A percentile compares a stretch with the other conserved stretches of the same genome.
Evolutionary conservation across 2,113 vertebrate species (phyloP).

Genomic region (Canis aureus): DNA sequence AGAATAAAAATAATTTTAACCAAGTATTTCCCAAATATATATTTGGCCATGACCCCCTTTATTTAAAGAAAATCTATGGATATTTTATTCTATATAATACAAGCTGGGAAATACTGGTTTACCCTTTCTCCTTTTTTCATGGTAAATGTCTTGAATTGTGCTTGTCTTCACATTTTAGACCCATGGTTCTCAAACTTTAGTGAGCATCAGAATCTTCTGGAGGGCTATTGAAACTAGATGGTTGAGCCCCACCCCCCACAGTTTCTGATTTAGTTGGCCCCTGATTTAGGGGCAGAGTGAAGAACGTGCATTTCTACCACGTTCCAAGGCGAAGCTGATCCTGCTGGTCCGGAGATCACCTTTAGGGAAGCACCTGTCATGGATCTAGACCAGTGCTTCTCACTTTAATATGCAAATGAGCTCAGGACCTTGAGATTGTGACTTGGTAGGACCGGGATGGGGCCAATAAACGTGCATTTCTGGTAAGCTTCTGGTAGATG

Average conservation of each 20-base stretch:
- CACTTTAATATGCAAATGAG: neutral
- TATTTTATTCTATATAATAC: neutral
- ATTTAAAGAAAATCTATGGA: neutral
- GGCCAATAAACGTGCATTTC: fast-evolving
- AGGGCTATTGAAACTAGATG: neutral
- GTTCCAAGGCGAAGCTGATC: neutral
- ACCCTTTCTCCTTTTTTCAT: neutral
- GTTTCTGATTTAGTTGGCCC: neutral
- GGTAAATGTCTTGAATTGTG: neutral
- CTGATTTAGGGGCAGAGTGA: neutral
- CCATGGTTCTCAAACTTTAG: neutral
- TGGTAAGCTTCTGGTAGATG: neutral
- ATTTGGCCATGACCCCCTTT: neutral
- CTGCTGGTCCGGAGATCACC: too few species aligned
- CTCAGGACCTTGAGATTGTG: neutral
- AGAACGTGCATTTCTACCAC: neutral
- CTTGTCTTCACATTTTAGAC: neutral
- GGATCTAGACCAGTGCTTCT: neutral
- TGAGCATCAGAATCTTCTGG: neutral
- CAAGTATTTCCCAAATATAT: neutral
- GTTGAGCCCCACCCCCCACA: neutral
- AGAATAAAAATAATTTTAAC: conserved; percentile 27
- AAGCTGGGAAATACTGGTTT: neutral
- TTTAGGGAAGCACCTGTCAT: neutral
- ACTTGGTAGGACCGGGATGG: fast-evolving